Conservation (phyloP, 1,140 invertebrate species). For the Acromyrmex echinatior region DNA sequence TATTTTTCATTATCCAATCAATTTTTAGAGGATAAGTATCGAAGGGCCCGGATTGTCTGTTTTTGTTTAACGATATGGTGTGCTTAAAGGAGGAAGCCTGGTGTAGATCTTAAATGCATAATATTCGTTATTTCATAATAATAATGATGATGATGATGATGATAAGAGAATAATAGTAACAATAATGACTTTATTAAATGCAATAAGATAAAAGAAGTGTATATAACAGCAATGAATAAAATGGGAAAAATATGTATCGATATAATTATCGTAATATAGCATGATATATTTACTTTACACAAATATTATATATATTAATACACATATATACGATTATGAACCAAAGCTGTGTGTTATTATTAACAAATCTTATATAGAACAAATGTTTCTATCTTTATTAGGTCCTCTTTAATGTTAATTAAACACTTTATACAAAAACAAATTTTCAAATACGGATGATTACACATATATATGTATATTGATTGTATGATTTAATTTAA, state of each 20-base stretch:
- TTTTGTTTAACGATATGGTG: conserved; percentile 33
- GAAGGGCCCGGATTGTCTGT: conserved; percentile 32
- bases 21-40: conserved; percentile 46
- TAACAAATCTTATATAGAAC: too few species aligned
- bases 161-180: conserved; percentile 18
- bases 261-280: not conserved
- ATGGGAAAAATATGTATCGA: not conserved
- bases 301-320: not conserved
- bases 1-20: conserved; percentile 57
- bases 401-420: too few species aligned
- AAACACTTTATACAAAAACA: too few species aligned
- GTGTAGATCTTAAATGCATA: conserved; percentile 21
- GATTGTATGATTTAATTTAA: too few species aligned
- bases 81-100: conserved; percentile 4
- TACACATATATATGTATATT: too few species aligned
- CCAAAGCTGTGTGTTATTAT: too few species aligned
- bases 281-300: not conserved
- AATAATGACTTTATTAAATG: conserved; percentile 22
- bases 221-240: not conserved
- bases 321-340: too few species aligned
- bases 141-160: not conserved
- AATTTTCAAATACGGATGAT: too few species aligned
- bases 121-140: conserved; percentile 18
- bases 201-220: not conserved
- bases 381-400: too few species aligned